These are phyloP conservation scores for Lottia scabra DNA, from an alignment of 2,888 invertebrate genomes.

Conservation along the genomic window DNA sequence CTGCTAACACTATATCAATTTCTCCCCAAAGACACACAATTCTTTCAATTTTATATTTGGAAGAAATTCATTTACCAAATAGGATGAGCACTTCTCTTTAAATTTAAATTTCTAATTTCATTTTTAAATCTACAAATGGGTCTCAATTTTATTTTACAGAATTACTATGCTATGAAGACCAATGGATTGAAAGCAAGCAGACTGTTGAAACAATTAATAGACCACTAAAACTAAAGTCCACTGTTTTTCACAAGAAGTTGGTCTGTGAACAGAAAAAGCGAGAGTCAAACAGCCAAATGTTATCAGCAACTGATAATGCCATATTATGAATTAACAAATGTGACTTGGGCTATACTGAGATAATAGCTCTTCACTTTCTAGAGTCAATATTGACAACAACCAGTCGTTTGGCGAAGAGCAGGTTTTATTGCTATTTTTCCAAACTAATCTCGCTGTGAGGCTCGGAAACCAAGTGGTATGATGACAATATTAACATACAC, in stretches of 20 bases:
- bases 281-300: too few relatives aligned
- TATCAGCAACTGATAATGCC: too few relatives aligned
- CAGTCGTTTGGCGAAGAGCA: constrained; percentile 10
- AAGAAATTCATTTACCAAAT: too few relatives aligned
- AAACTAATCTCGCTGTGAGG: constrained; percentile 8
- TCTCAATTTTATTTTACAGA: too few relatives aligned
- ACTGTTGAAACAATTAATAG: too few relatives aligned
- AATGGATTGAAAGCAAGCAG: too few relatives aligned
- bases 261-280: too few relatives aligned
- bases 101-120: too few relatives aligned
- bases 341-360: not conserved
- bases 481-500: constrained; percentile 17
- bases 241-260: not conserved
- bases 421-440: constrained; percentile 20
- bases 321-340: too few relatives aligned
- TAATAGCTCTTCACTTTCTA: constrained; percentile 18
- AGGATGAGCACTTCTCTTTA: too few relatives aligned
- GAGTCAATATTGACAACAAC: constrained; percentile 18
- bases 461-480: constrained; percentile 1
- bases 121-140: too few relatives aligned
- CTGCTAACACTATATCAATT: constrained; percentile 18
- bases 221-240: not conserved
- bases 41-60: constrained; percentile 6
- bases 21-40: constrained; percentile 15
- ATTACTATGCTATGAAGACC: too few relatives aligned